phyloP scores from a whole-genome alignment of 1,140 invertebrate genomes.

The Cotesia typhae region DNA sequence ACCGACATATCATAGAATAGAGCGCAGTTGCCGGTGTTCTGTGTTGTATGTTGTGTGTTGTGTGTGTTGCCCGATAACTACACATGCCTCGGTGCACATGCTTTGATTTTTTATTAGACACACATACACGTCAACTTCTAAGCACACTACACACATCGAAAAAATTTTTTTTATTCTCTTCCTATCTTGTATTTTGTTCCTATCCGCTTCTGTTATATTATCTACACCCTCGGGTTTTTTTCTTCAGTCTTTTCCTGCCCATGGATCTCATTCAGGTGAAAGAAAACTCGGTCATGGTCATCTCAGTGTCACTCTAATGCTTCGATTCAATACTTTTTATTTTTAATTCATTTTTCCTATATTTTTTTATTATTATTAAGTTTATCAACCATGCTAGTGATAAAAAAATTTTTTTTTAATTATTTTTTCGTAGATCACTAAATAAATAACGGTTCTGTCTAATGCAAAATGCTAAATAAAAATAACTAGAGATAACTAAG shows the following conservation, averaged over 20 bases:
- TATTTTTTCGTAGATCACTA: too few species aligned
- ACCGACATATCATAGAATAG: too few species aligned
- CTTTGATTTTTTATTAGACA: constrained; percentile 44
- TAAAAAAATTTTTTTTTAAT: too few species aligned
- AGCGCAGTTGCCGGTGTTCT: background rate
- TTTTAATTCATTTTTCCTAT: background rate
- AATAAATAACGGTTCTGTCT: too few species aligned
- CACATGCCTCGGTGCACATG: constrained; percentile 47
- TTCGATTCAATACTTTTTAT: constrained; percentile 6
- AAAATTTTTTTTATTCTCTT: background rate
- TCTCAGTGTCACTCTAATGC: too few species aligned
- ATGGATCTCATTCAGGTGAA: constrained; percentile 27
- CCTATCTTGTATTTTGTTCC: constrained; percentile 23
- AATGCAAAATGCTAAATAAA: background rate
- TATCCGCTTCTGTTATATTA: constrained; percentile 1
- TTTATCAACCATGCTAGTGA: too few species aligned
- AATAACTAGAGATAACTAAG: too few species aligned
- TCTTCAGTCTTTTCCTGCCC: constrained; percentile 1
- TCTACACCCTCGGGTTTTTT: constrained; percentile 1
- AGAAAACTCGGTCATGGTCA: constrained; percentile 9
- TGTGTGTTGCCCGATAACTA: constrained; percentile 36
- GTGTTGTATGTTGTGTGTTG: constrained; percentile 41
- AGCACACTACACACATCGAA: too few species aligned
- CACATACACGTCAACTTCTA: background rate
- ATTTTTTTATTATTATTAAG: background rate